Base-by-base conservation (phyloP, 1,140 invertebrate genomes). In the Bombus difficillimus region DNA sequence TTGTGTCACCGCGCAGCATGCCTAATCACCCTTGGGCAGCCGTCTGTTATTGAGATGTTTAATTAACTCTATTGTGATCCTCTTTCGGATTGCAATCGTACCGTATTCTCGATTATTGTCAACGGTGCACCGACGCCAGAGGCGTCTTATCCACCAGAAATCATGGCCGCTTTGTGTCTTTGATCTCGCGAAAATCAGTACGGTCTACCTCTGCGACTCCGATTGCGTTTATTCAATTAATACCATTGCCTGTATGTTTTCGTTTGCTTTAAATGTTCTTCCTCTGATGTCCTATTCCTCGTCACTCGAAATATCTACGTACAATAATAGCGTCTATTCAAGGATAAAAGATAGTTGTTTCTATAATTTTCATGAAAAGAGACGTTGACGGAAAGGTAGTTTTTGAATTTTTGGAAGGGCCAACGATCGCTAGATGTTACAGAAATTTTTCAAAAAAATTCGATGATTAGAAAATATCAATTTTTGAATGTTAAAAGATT, bases 11-110 rank as follows among this genome's bases (percentile, higher is more conserved):
- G 76, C 88, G 74, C 88, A 89, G 92, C 92, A 93, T 93, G 93
- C 90, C 94, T 94, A 94, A 94, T 94, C 93, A 94, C 92, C 93
- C 91, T 89, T 90, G 90, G 90, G 91, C 92, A 88, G 89, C 92
- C 93, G 91, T 92, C 93, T 93, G 93, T 92, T 93, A 94, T 94
- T 94, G 93, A 94, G 93, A 94, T 93, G 93, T 95, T 94, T 94
- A 94, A 95, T 95, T 95, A 94, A 95, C 93, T 95, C 92, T 89
- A 92, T 93, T 93, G 93, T 93, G 89, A 87, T 89, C 79, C 88
- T 92, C 90, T 92, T 93, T 94, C 81, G 78, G 86, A 64, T 75
- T 76, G 77, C 82, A 88, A 80, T 81, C 79, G 34, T 28, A 39
- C 83, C 80, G 81, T 83, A 66, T 79, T 66, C 37, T 69, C 84